A percentile compares a stretch with the other conserved stretches of the same genome.
Conservation (phyloP, 2,797 vertebrate species). For the Gouania willdenowi region DNA sequence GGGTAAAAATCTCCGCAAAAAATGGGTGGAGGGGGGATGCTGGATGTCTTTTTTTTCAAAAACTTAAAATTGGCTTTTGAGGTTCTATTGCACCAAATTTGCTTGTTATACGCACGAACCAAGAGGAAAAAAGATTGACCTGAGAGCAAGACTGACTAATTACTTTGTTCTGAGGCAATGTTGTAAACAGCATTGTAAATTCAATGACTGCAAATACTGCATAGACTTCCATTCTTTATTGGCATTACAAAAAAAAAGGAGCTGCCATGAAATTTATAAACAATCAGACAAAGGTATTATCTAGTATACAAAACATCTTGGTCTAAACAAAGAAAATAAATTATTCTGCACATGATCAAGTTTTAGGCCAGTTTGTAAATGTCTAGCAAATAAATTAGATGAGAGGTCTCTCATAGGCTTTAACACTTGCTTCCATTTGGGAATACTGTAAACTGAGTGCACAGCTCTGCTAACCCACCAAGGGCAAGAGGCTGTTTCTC, state of each 20-base stretch:
- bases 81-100: constrained; percentile 66
- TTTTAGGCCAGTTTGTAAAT: constrained; percentile 1
- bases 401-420: constrained; percentile 29
- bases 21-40: constrained; percentile 21
- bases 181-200: constrained; percentile 42
- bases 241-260: constrained; percentile 13
- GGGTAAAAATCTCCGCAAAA: no score
- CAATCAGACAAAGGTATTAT: constrained; percentile 21
- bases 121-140: constrained; percentile 69
- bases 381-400: constrained; percentile 21
- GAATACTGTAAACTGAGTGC: constrained; percentile 34
- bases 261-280: constrained; percentile 12
- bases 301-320: not conserved
- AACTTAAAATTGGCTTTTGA: constrained; percentile 72
- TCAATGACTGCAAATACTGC: constrained; percentile 30
- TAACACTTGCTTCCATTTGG: constrained; percentile 15
- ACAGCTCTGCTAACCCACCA: constrained; percentile 14
- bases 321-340: constrained; percentile 4
- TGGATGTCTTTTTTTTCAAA: constrained; percentile 30
- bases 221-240: constrained; percentile 22
- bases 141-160: constrained; percentile 49
- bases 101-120: constrained; percentile 64
- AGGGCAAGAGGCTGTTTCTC: constrained; percentile 46
- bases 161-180: constrained; percentile 34
- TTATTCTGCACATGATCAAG: not conserved